These are phyloP conservation scores for Leptopilina boulardi DNA, from an alignment of 1,140 invertebrate species.

Conservation along the genomic window DNA sequence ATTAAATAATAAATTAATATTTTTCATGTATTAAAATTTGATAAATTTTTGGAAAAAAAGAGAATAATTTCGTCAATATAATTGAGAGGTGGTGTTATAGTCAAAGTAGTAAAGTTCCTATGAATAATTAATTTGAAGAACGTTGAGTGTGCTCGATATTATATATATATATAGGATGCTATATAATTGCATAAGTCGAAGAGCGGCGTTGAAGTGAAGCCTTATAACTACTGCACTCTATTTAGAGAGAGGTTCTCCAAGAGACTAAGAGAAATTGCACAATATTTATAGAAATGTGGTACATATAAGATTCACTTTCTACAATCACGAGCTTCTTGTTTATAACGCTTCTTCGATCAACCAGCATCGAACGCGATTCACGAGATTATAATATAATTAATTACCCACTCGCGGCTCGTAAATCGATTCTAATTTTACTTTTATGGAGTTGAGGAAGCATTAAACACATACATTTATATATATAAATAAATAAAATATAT, in stretches of 20 bases:
- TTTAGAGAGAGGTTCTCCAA: conserved; percentile 44
- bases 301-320: conserved; percentile 66
- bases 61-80: neutral
- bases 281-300: conserved; percentile 64
- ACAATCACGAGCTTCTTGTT: conserved; percentile 49
- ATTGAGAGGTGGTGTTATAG: neutral
- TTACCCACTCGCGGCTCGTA: conserved; percentile 9
- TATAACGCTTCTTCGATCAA: conserved; percentile 45
- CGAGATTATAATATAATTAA: conserved; percentile 22
- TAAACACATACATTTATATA: neutral
- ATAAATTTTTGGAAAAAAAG: too few species aligned
- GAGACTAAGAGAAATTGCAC: conserved; percentile 52
- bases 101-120: neutral
- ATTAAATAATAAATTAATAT: too few species aligned
- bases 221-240: conserved; percentile 52
- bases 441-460: conserved; percentile 1
- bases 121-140: conserved; percentile 39
- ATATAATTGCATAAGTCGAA: conserved; percentile 54
- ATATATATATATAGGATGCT: conserved; percentile 43
- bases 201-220: conserved; percentile 49
- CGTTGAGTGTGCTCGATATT: conserved; percentile 46
- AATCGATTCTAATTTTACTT: conserved; percentile 27
- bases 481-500: neutral
- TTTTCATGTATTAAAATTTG: too few species aligned
- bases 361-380: conserved; percentile 41